phyloP scores from a whole-genome alignment of 2,797 vertebrate genomes.

The Xiphophorus birchmanni region DNA sequence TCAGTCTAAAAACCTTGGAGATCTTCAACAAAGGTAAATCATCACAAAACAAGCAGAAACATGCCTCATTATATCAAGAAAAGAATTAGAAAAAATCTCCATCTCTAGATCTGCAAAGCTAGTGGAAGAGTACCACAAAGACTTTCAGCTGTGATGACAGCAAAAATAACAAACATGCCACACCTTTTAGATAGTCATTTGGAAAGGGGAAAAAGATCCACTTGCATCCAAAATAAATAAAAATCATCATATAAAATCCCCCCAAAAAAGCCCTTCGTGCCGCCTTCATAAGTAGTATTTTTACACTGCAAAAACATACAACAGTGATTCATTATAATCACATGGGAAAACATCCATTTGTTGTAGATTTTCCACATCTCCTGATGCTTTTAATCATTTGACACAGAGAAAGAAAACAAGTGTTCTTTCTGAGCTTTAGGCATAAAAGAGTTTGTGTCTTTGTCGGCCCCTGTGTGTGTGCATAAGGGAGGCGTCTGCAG shows the following conservation, averaged over 20 bases:
- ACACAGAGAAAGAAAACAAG: conserved; percentile 72
- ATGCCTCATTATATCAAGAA: neutral
- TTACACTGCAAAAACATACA: neutral
- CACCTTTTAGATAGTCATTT: neutral
- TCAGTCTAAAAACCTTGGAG: neutral
- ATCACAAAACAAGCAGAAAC: neutral
- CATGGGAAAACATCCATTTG: conserved; percentile 11
- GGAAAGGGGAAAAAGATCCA: neutral
- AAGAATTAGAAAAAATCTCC: neutral
- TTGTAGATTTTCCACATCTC: conserved; percentile 29
- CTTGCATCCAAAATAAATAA: neutral
- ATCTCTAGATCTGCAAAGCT: neutral
- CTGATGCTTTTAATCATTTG: conserved; percentile 20
- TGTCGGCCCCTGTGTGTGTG: conserved; percentile 68
- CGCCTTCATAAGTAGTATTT: neutral
- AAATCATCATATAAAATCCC: neutral
- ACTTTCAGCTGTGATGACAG: neutral
- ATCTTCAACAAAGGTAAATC: neutral
- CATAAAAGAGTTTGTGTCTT: conserved; percentile 69
- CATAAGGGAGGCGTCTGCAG: conserved; percentile 77
- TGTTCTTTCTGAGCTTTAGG: conserved; percentile 59
- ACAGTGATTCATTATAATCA: neutral
- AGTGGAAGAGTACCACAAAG: neutral
- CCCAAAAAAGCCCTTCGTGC: neutral
- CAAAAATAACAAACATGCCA: neutral